phyloP scores from a whole-genome alignment of 2,888 invertebrate genomes.

The Gibbula magus region DNA sequence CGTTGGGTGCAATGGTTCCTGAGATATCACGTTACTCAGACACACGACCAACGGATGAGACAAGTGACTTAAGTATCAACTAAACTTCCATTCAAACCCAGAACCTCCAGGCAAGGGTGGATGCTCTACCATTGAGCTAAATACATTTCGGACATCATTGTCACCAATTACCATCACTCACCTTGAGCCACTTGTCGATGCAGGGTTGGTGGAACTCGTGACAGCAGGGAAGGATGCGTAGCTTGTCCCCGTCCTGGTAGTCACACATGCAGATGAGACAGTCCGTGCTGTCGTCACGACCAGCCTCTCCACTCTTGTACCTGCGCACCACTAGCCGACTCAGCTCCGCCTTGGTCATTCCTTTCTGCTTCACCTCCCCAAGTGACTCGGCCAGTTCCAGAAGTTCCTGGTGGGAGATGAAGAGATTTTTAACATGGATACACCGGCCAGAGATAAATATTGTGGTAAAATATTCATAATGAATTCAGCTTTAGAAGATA shows the following conservation, averaged over 20 bases:
- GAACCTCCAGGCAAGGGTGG: no score
- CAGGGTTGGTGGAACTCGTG: constrained; percentile 69
- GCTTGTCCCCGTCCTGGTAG: constrained; percentile 61
- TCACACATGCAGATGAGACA: constrained; percentile 71
- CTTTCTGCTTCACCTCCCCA: constrained; percentile 57
- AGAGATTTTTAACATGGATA: not conserved
- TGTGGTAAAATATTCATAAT: no score
- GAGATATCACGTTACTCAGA: no score
- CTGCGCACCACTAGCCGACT: constrained; percentile 47
- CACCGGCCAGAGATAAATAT: not conserved
- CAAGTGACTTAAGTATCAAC: no score
- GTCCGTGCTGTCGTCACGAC: constrained; percentile 38
- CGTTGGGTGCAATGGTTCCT: no score
- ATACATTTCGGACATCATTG: no score
- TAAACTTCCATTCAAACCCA: no score
- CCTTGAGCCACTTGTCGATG: constrained; percentile 71
- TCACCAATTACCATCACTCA: constrained; percentile 41
- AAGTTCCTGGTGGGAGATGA: constrained; percentile 42
- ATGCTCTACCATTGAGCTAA: no score
- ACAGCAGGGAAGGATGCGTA: constrained; percentile 69
- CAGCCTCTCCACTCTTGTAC: constrained; percentile 37
- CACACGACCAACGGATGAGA: no score
- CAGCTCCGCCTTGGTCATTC: constrained; percentile 46
- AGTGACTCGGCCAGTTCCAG: constrained; percentile 56
- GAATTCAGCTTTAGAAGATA: no score